Percentiles rank a stretch among this genome's conserved stretches.
Conservation (phyloP, 2,888 invertebrate genomes). For the Cheilosia scutellata region DNA sequence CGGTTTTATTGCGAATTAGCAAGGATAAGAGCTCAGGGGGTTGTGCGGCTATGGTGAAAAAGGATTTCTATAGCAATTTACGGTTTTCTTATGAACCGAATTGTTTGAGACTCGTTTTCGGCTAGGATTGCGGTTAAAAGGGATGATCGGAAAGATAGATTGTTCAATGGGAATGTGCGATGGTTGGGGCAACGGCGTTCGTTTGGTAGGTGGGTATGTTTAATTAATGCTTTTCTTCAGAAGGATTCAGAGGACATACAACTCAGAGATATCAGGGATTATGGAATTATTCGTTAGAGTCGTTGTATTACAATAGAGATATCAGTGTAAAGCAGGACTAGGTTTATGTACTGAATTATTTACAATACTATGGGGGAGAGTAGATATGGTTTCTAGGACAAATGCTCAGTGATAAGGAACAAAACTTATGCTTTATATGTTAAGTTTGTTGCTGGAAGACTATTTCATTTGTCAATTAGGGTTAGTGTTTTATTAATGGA, state of each 20-base stretch:
- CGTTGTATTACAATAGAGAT: constrained; percentile 51
- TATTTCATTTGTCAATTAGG: no score
- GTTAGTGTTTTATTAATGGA: no score
- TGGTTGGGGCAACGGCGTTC: constrained; percentile 6
- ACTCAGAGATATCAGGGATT: constrained; percentile 63
- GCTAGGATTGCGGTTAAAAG: not conserved
- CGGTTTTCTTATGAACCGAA: constrained; percentile 60
- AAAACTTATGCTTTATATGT: not conserved
- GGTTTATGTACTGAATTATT: constrained; percentile 35
- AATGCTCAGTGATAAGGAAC: not conserved
- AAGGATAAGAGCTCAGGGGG: constrained; percentile 34
- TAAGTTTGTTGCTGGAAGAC: not conserved
- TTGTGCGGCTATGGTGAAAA: constrained; percentile 9
- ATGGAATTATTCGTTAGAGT: constrained; percentile 64
- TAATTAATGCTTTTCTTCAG: constrained; percentile 66
- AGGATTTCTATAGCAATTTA: constrained; percentile 69
- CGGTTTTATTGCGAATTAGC: constrained; percentile 74
- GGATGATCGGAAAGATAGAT: constrained; percentile 56
- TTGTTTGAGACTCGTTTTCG: constrained; percentile 15
- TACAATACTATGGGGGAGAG: not conserved
- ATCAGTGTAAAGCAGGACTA: constrained; percentile 9
- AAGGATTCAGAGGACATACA: constrained; percentile 60
- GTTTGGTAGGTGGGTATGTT: constrained; percentile 24
- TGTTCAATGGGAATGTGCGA: constrained; percentile 33
- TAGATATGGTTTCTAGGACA: not conserved